phyloP scores from a whole-genome alignment of 2,888 invertebrate genomes.

The Himalopsyche japonica region DNA sequence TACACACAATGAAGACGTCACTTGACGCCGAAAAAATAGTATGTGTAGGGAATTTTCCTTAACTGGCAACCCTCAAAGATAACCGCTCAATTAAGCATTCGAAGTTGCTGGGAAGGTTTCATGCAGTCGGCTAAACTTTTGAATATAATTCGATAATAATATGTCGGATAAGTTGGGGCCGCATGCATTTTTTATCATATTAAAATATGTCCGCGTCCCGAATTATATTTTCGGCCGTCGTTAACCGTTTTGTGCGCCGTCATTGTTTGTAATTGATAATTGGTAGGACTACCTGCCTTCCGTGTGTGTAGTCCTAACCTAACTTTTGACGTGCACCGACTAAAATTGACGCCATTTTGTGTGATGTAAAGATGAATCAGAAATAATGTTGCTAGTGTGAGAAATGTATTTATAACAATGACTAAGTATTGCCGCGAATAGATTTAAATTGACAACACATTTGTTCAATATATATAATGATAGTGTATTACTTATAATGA shows the following conservation, averaged over 20 bases:
- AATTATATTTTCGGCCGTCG: conserved; percentile 19
- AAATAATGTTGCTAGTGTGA: background rate
- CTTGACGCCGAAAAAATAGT: background rate
- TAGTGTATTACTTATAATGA: no score
- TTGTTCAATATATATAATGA: no score
- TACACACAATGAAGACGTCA: no score
- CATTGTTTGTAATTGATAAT: conserved; percentile 41
- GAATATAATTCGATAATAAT: background rate
- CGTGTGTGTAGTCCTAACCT: conserved; percentile 5
- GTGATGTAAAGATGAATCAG: background rate
- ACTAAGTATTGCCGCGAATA: no score
- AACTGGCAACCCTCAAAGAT: background rate
- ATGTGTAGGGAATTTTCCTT: background rate
- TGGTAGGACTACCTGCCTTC: conserved; percentile 29
- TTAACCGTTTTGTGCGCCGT: conserved; percentile 28
- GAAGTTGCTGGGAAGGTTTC: background rate
- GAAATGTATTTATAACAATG: no score
- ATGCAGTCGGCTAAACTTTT: background rate
- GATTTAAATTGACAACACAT: no score
- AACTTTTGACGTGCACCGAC: background rate
- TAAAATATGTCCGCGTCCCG: background rate
- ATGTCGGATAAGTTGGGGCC: background rate
- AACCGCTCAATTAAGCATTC: background rate
- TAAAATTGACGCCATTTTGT: background rate
- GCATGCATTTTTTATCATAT: background rate